Base-by-base conservation (phyloP, 2,797 vertebrate genomes). In the Siniperca scherzeri region DNA sequence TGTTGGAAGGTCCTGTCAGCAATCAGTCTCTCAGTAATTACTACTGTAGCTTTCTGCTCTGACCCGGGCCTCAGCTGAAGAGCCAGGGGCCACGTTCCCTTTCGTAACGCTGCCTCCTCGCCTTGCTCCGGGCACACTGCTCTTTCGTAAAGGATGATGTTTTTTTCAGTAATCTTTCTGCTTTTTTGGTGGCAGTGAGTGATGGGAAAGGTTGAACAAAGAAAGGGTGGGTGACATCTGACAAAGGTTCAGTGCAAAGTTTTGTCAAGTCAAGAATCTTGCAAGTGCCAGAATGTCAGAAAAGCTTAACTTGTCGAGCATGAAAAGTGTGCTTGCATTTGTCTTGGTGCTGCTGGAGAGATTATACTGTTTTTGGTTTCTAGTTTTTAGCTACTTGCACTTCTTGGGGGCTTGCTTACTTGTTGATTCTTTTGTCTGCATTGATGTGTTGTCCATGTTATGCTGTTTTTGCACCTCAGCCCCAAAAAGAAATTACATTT, bases 1-100 rank as follows among this genome's bases (percentile, higher is more conserved):
- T 91, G 92, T 81, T 92, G 91, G 91, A 92, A 92, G 92, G 86
- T 91, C 88, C 93, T 91, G 91, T 91, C 90, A 92, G 91, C 92
- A 93, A 90, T 94, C 92, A 91, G 89, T 85, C 88, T 81, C 83
- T 71, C 88, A 70, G 91, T 93, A 93, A 94, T 93, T 91, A 93
- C 92, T 77, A 88, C 92, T 91, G 85, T 88, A 83, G 89, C 80
- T 89, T 89, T 83, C 70, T 62, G 85, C 88, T 90, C 70, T 91
- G 89, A 91, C 89, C 90, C 12, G 56, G 85, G 80, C 87, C 73
- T 84, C 74, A 27, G 74, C 86, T 71, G 61, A 72, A 76, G 82
- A 92, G 88, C 89, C 88, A 84, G 79, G 87, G 91, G 91, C 90
- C 91, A 88, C 86, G 72, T 88, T 89, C 88, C 88, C 85, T 92